Evolutionary conservation across 2,113 vertebrate genomes (phyloP).

Genomic region (Hippocampus zosterae): DNA sequence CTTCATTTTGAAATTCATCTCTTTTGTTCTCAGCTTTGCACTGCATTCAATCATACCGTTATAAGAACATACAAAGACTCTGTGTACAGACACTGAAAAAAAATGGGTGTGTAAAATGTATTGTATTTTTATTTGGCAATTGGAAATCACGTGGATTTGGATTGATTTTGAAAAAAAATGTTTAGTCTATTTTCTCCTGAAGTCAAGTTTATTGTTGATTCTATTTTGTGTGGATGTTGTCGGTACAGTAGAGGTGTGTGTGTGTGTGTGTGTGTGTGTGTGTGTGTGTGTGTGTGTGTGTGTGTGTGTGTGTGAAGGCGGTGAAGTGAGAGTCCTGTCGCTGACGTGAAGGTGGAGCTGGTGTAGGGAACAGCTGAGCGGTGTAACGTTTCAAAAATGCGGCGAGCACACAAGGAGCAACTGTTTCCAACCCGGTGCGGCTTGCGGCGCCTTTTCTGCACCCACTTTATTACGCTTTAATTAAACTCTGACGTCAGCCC

Average conservation of each 20-base stretch:
- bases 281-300: too few species aligned
- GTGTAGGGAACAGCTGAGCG: constrained; percentile 60
- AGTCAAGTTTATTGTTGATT: background rate
- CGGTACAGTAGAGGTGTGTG: background rate
- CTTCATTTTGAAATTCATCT: background rate
- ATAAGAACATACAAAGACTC: too few species aligned
- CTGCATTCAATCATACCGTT: too few species aligned
- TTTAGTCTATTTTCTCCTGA: background rate
- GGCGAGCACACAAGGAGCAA: constrained; percentile 45
- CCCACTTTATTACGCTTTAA: constrained; percentile 14
- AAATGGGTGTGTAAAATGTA: too few species aligned
- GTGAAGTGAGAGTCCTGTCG: background rate
- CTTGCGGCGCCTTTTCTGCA: background rate
- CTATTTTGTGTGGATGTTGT: background rate
- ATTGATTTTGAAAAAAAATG: too few species aligned
- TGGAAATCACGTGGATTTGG: too few species aligned
- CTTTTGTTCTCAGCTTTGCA: background rate
- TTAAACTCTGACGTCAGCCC: background rate
- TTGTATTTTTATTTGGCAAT: too few species aligned
- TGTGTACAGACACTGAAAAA: too few species aligned
- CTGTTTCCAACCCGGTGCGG: constrained; percentile 39
- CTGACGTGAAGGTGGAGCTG: constrained; percentile 7
- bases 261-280: too few species aligned
- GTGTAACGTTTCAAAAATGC: constrained; percentile 65
- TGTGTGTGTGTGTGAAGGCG: background rate